Percentiles rank a stretch among this genome's conserved stretches.
Evolutionary conservation across 35 echinoderm and acorn worm species (phyloP).

Genomic region (Apostichopus japonicus): DNA sequence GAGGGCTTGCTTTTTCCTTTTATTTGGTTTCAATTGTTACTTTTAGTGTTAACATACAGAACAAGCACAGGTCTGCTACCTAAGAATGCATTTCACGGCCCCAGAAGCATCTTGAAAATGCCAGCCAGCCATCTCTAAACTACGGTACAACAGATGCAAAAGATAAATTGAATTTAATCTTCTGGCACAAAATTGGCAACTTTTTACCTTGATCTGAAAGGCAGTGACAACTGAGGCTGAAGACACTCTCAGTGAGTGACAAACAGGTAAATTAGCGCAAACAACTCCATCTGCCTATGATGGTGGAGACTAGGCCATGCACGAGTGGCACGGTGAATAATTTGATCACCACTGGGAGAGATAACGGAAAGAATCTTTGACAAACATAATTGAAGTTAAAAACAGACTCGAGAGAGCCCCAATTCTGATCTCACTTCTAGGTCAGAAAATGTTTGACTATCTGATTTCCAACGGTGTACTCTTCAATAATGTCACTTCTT

Average conservation of each 20-base stretch:
- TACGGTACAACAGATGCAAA: background rate
- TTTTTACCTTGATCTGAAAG: background rate
- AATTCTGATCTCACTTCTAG: background rate
- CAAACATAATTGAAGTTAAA: background rate
- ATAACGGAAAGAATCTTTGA: background rate
- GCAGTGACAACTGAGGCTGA: conserved; percentile 28
- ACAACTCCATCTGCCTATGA: conserved; percentile 17
- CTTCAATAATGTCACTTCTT: background rate
- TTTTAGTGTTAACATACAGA: background rate
- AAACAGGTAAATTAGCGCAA: conserved; percentile 42
- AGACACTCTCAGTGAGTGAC: conserved; percentile 3
- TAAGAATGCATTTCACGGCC: background rate
- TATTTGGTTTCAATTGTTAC: no score
- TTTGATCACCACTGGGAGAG: background rate
- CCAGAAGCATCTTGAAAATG: conserved; percentile 9
- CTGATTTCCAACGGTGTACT: background rate
- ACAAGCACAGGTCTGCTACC: background rate
- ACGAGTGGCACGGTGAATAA: conserved; percentile 1
- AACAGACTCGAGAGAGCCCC: background rate
- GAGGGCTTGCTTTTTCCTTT: no score
- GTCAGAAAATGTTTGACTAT: background rate
- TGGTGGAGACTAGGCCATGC: background rate
- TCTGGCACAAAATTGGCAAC: background rate
- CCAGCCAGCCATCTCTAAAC: background rate
- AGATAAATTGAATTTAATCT: conserved; percentile 39